A percentile compares a stretch with the other conserved stretches of the same genome.
phyloP scores from a whole-genome alignment of 1,140 invertebrate species.

The Branchinecta lynchi region DNA sequence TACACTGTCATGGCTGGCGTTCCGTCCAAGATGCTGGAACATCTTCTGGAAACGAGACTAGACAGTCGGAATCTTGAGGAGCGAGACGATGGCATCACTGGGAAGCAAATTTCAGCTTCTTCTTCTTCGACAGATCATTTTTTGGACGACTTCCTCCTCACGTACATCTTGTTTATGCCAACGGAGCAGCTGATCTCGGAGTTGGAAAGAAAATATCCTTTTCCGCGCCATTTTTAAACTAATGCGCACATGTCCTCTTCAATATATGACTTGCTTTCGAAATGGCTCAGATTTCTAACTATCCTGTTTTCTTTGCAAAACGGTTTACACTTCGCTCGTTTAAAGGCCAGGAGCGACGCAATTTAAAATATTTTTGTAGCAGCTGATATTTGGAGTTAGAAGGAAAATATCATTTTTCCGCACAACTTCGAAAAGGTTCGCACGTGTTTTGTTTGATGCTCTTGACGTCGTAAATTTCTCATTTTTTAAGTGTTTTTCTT shows the following conservation, averaged over 20 bases:
- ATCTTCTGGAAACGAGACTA: constrained; percentile 63
- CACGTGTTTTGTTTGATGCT: no score
- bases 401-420: no score
- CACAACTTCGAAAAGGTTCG: no score
- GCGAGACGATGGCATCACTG: constrained; percentile 22
- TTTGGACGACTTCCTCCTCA: constrained; percentile 68
- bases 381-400: no score
- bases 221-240: constrained; percentile 27
- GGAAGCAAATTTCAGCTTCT: constrained; percentile 31
- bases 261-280: not conserved
- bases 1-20: constrained; percentile 72
- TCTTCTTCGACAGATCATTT: constrained; percentile 44
- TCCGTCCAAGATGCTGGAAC: constrained; percentile 71
- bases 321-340: no score
- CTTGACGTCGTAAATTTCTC: no score
- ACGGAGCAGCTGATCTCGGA: constrained; percentile 56
- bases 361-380: no score
- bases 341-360: no score
- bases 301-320: no score
- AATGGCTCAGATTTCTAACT: not conserved
- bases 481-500: no score
- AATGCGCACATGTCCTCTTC: not conserved
- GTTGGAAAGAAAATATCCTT: constrained; percentile 60
- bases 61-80: constrained; percentile 36
- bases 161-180: constrained; percentile 73